A percentile compares a stretch with the other conserved stretches of the same genome.
phyloP scores from a whole-genome alignment of 2,113 vertebrate genomes.

The Neodon shergylaensis region DNA sequence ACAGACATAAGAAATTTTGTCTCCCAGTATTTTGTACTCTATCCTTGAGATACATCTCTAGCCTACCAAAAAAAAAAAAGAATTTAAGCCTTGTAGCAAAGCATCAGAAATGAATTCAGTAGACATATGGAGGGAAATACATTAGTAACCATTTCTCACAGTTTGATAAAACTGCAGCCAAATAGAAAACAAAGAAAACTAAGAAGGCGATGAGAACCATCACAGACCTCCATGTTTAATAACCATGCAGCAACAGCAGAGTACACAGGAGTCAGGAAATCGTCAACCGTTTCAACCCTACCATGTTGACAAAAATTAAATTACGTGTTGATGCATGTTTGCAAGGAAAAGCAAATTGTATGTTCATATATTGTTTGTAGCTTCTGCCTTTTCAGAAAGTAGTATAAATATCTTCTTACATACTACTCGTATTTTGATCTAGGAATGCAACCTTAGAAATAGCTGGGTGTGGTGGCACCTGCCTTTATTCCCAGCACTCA shows the following conservation, averaged over 20 bases:
- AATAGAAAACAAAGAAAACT: neutral
- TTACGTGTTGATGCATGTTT: neutral
- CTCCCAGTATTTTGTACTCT: neutral
- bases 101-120: conserved; percentile 33
- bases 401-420: neutral
- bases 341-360: neutral
- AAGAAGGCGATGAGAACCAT: conserved; percentile 9
- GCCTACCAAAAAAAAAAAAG: neutral
- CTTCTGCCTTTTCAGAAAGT: conserved; percentile 24
- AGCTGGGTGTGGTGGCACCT: neutral
- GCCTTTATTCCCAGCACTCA: neutral
- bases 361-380: neutral
- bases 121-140: neutral
- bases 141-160: neutral
- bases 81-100: neutral
- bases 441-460: neutral
- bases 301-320: conserved; percentile 30
- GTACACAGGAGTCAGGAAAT: neutral
- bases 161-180: neutral
- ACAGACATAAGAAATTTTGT: no score
- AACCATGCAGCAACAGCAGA: neutral
- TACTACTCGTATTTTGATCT: neutral
- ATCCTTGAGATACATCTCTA: neutral
- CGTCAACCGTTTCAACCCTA: conserved; percentile 12
- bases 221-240: neutral